These are phyloP conservation scores for Epinotia brunnichana DNA, from an alignment of 2,888 invertebrate genomes.

Conservation along the genomic window DNA sequence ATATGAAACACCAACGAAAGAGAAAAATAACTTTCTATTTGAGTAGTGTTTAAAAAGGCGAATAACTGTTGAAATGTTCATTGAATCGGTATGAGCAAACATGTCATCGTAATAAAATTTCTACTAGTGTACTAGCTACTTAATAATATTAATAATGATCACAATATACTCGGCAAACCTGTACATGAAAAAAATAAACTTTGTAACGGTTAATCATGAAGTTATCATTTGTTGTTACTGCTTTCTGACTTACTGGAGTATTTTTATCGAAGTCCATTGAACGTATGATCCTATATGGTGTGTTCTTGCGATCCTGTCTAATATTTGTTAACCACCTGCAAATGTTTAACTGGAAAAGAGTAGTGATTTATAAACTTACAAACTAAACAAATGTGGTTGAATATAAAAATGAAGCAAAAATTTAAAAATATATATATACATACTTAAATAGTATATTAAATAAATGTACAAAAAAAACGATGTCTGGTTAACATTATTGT, in stretches of 20 bases:
- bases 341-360: constrained; percentile 32
- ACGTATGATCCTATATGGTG: neutral
- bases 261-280: neutral
- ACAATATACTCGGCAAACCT: neutral
- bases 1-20: too few species aligned
- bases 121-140: constrained; percentile 15
- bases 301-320: constrained; percentile 2
- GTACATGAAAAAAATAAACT: neutral
- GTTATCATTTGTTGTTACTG: neutral
- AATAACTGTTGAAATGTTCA: neutral
- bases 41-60: neutral
- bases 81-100: neutral
- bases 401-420: too few species aligned
- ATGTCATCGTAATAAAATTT: neutral
- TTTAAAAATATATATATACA: neutral
- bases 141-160: neutral
- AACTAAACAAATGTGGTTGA: constrained; percentile 3
- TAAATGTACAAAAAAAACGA: neutral
- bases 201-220: neutral
- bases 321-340: constrained; percentile 11
- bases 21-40: neutral
- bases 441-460: neutral
- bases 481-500: neutral
- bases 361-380: constrained; percentile 18
- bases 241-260: constrained; percentile 12